Percentiles rank a stretch among this genome's conserved stretches.
These are phyloP conservation scores for Cirrhinus molitorella DNA, from an alignment of 2,797 vertebrate species.

Conservation along the genomic window DNA sequence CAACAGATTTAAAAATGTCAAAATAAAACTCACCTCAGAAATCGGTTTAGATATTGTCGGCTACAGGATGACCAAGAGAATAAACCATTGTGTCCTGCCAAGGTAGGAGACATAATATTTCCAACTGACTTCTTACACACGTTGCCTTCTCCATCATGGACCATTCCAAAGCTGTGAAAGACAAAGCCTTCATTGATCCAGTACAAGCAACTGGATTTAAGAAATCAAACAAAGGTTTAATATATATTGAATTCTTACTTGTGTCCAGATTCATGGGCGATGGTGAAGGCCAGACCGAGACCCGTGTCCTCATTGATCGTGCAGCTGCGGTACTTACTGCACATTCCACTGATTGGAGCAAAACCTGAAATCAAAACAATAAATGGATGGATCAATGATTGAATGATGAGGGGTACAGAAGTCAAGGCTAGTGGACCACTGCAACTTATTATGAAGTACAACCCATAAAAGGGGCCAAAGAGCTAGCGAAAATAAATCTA, in stretches of 20 bases:
- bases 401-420: neutral
- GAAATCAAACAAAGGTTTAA: neutral
- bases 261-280: conserved; percentile 93
- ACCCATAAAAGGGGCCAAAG: neutral
- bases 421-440: neutral
- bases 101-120: conserved; percentile 93
- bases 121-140: conserved; percentile 91
- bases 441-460: neutral
- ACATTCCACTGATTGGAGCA: conserved; percentile 93
- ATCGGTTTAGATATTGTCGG: conserved; percentile 89
- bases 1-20: no score
- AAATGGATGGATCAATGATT: neutral
- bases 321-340: conserved; percentile 91
- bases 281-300: conserved; percentile 90
- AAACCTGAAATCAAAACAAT: conserved; percentile 77
- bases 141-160: conserved; percentile 94
- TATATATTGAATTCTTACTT: conserved; percentile 79
- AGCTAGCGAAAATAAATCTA: neutral
- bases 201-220: neutral
- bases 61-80: conserved; percentile 95
- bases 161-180: conserved; percentile 88
- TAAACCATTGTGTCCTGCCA: conserved; percentile 90
- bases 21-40: conserved; percentile 82
- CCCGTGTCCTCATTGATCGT: conserved; percentile 92
- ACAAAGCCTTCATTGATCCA: neutral